Conservation (phyloP, 2,888 invertebrate genomes). For the Caenorhabditis sulstoni region DNA sequence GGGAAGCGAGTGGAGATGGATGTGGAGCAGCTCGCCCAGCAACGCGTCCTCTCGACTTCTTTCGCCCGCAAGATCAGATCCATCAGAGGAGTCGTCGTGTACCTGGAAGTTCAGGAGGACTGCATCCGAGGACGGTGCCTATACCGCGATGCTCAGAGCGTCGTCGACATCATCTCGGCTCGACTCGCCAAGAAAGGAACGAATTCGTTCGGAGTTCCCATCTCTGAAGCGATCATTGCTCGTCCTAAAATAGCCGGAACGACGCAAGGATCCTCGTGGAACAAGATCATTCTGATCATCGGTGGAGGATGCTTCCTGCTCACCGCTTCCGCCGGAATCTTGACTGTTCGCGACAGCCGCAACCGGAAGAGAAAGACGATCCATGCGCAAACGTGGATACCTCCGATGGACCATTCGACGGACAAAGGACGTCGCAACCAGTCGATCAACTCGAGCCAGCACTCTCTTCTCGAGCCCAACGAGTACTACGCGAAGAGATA, state of each 20-base stretch:
- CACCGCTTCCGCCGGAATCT: slow-evolving; percentile 9
- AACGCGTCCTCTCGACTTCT: slow-evolving; percentile 7
- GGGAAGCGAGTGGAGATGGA: slow-evolving; percentile 46
- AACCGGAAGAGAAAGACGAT: slow-evolving; percentile 56
- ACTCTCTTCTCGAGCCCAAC: slow-evolving; percentile 25
- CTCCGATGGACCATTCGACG: slow-evolving; percentile 55
- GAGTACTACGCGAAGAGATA: slow-evolving; percentile 21
- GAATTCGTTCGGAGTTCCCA: slow-evolving; percentile 49
- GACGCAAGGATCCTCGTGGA: not conserved
- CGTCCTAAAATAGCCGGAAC: not conserved
- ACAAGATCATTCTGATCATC: not conserved
- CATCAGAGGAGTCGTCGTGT: slow-evolving; percentile 54
- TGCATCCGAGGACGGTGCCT: slow-evolving; percentile 55
- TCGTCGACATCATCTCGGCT: slow-evolving; percentile 73
- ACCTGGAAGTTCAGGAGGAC: slow-evolving; percentile 65
- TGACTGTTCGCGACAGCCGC: slow-evolving; percentile 30
- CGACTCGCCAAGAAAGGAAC: slow-evolving; percentile 67
- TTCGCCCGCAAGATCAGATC: slow-evolving; percentile 23
- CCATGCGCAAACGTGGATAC: slow-evolving; percentile 60
- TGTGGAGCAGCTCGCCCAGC: slow-evolving; percentile 45
- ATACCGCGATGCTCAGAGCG: slow-evolving; percentile 72
- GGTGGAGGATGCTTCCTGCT: slow-evolving; percentile 16
- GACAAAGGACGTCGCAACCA: slow-evolving; percentile 12
- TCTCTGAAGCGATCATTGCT: slow-evolving; percentile 56
- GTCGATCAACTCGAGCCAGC: slow-evolving; percentile 35